Evolutionary conservation across 1,140 invertebrate genomes (phyloP).

Genomic region (Scaptodrosophila lebanonensis): DNA sequence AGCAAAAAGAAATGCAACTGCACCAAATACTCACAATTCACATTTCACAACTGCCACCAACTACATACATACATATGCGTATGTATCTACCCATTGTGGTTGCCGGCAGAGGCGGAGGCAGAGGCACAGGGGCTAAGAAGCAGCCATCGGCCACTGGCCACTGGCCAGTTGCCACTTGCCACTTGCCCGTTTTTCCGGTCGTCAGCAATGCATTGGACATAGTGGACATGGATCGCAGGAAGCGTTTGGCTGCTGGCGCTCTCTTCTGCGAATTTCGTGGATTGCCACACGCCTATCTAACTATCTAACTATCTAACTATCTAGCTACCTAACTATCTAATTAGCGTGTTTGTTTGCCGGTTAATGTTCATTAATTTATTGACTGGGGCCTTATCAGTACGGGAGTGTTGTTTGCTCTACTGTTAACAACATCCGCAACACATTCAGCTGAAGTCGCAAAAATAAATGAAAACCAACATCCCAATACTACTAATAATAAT

Average conservation of each 20-base stretch:
- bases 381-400: slow-evolving; percentile 32
- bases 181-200: slow-evolving; percentile 61
- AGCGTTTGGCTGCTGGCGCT: slow-evolving; percentile 6
- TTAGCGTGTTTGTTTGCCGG: slow-evolving; percentile 55
- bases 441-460: too few relatives aligned
- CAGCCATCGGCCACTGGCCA: slow-evolving; percentile 11
- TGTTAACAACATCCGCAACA: slow-evolving; percentile 56
- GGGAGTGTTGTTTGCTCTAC: slow-evolving; percentile 38
- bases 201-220: slow-evolving; percentile 12
- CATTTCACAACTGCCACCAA: slow-evolving; percentile 69
- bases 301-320: slow-evolving; percentile 25
- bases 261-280: slow-evolving; percentile 26
- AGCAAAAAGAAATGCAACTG: slow-evolving; percentile 27
- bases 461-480: neutral
- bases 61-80: neutral
- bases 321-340: slow-evolving; percentile 34
- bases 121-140: too few relatives aligned
- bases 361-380: slow-evolving; percentile 46
- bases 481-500: too few relatives aligned
- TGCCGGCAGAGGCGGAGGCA: too few relatives aligned
- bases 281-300: slow-evolving; percentile 6
- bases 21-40: slow-evolving; percentile 59
- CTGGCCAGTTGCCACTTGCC: slow-evolving; percentile 36
- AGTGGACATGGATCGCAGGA: slow-evolving; percentile 13
- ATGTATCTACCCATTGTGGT: too few relatives aligned